Evolutionary conservation across 2,888 invertebrate genomes (phyloP).

Genomic region (Dione juno): DNA sequence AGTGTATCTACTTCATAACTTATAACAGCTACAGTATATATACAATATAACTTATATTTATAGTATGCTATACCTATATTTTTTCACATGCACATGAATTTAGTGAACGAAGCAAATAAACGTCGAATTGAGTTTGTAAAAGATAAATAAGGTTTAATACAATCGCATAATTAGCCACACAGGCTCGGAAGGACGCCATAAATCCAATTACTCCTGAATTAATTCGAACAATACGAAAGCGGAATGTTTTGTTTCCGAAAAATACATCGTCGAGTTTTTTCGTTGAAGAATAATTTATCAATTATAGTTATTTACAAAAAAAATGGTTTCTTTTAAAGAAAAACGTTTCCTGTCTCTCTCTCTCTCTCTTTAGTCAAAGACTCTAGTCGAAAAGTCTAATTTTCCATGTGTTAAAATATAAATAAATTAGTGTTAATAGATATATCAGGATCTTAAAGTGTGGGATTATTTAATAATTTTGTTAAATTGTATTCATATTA

Average conservation of each 20-base stretch:
- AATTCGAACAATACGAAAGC: conserved; percentile 65
- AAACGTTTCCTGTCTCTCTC: not conserved
- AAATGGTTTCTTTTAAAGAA: not conserved
- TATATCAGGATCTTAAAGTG: too few relatives aligned
- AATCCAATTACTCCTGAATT: conserved; percentile 77
- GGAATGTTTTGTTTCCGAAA: conserved; percentile 51
- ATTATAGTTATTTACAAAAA: conserved; percentile 1
- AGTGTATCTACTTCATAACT: too few relatives aligned
- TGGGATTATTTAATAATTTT: too few relatives aligned
- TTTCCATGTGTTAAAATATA: too few relatives aligned
- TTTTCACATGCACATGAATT: not conserved
- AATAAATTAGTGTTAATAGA: too few relatives aligned
- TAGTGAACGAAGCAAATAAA: conserved; percentile 35
- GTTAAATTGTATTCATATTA: not conserved
- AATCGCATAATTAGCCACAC: conserved; percentile 71
- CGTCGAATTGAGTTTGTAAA: conserved; percentile 63
- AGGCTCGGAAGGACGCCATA: conserved; percentile 66
- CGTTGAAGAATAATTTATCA: not conserved
- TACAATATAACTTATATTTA: too few relatives aligned
- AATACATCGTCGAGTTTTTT: conserved; percentile 29
- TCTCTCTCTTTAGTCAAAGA: not conserved
- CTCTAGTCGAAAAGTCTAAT: not conserved
- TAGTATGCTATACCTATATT: not conserved
- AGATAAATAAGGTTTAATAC: conserved; percentile 61
- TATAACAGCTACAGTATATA: too few relatives aligned